Evolutionary conservation across 2,797 vertebrate species (phyloP), one percentile per base, ranked within the genome.

Genomic region (Gymnothorax javanicus): DNA sequence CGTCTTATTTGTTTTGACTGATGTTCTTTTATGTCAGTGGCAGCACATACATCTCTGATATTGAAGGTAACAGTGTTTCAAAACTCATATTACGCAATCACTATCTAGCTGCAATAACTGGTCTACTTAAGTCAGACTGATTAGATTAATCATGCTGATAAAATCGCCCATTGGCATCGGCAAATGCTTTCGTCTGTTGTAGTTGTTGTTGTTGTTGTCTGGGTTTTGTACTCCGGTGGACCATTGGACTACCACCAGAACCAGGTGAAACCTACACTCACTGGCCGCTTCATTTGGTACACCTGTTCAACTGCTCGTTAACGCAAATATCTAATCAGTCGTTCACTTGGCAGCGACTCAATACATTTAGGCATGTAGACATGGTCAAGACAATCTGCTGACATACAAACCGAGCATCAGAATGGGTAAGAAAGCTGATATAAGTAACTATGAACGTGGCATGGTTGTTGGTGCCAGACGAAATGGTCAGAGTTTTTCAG

Each of bases 261-360:
- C 43, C 77, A n/a, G 11, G 82, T 85, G 87, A 67, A 88, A 54
- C 64, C 56, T 81, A 82, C n/a, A n/a, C n/a, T n/a, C n/a, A n/a
- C n/a, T n/a, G n/a, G n/a, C n/a, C n/a, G n/a, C n/a, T n/a, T n/a
- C n/a, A n/a, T n/a, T n/a, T n/a, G n/a, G n/a, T n/a, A n/a, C n/a
- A n/a, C n/a, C n/a, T n/a, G n/a, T n/a, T n/a, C n/a, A n/a, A n/a
- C n/a, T n/a, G n/a, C n/a, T n/a, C n/a, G n/a, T n/a, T n/a, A n/a
- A n/a, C n/a, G n/a, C n/a, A n/a, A n/a, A n/a, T n/a, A n/a, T n/a
- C n/a, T n/a, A n/a, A n/a, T n/a, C n/a, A n/a, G n/a, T n/a, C n/a
- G n/a, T n/a, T n/a, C n/a, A n/a, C n/a, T n/a, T n/a, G n/a, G n/a
- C n/a, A n/a, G n/a, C n/a, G n/a, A n/a, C n/a, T n/a, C n/a, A n/a